Evolutionary conservation across 2,888 invertebrate species (phyloP).

Genomic region (Nomada fucata): DNA sequence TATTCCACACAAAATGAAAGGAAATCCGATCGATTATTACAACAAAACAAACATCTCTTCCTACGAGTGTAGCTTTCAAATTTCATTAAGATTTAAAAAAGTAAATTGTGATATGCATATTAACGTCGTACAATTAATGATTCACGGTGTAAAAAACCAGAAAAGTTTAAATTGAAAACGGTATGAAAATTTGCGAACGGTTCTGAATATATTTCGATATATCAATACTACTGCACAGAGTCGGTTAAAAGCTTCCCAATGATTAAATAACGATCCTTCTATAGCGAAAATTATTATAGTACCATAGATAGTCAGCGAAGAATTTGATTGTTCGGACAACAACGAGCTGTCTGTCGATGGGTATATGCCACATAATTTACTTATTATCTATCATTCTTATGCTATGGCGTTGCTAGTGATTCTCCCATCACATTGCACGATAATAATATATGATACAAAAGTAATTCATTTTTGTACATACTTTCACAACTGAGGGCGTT

Average conservation of each 20-base stretch:
- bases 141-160: slow-evolving; percentile 3
- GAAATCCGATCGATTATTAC: background rate
- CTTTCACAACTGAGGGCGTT: slow-evolving; percentile 64
- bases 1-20: background rate
- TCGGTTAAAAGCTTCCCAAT: slow-evolving; percentile 52
- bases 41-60: slow-evolving; percentile 10
- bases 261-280: slow-evolving; percentile 57
- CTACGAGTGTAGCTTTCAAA: background rate
- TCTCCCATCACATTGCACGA: slow-evolving; percentile 57
- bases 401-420: slow-evolving; percentile 57
- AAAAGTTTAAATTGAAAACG: slow-evolving; percentile 12
- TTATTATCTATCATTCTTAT: slow-evolving; percentile 55
- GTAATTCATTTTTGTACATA: slow-evolving; percentile 76
- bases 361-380: slow-evolving; percentile 68
- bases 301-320: slow-evolving; percentile 49
- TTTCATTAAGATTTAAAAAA: slow-evolving; percentile 25
- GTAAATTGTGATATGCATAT: slow-evolving; percentile 18
- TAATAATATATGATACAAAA: slow-evolving; percentile 75
- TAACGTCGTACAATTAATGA: slow-evolving; percentile 5
- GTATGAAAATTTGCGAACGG: slow-evolving; percentile 13
- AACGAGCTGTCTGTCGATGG: slow-evolving; percentile 61
- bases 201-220: slow-evolving; percentile 28
- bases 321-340: slow-evolving; percentile 64
- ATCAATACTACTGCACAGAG: slow-evolving; percentile 39
- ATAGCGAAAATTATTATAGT: slow-evolving; percentile 54